These are phyloP conservation scores for Apotomis betuletana DNA, from an alignment of 2,888 invertebrate genomes.

Conservation along the genomic window DNA sequence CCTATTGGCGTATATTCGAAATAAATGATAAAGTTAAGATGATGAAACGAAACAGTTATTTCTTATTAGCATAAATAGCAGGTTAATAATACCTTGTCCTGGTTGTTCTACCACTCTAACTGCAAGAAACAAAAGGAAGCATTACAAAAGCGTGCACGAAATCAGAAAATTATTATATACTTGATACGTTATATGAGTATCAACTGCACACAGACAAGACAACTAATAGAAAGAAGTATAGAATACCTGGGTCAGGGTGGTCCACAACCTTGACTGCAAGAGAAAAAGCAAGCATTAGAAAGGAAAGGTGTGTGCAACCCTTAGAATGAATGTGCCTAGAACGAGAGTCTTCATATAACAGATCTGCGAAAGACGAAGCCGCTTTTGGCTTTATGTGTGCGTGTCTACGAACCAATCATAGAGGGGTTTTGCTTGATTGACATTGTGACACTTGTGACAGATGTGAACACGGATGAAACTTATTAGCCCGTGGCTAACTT, in stretches of 20 bases:
- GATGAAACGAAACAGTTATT: neutral
- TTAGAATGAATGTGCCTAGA: neutral
- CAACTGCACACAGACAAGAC: neutral
- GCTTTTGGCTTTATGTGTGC: no score
- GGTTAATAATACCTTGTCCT: constrained; percentile 13
- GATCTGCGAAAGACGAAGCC: no score
- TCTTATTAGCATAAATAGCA: no score
- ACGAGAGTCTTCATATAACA: no score
- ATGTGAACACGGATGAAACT: no score
- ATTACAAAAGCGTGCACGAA: neutral
- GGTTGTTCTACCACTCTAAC: constrained; percentile 37
- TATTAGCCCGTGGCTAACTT: neutral
- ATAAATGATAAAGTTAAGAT: neutral
- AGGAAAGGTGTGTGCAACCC: neutral
- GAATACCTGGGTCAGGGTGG: constrained; percentile 1
- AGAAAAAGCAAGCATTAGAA: constrained; percentile 12
- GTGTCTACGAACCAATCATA: no score
- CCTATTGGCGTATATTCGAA: no score
- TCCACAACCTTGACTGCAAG: constrained; percentile 44
- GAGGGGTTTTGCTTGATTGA: no score
- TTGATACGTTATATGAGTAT: neutral
- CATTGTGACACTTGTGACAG: no score
- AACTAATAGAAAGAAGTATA: neutral
- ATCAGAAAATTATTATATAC: neutral
- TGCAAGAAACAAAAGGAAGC: constrained; percentile 28